Base-by-base conservation (phyloP, 92 coral and sea anemone genomes). In the Metridium senile region DNA sequence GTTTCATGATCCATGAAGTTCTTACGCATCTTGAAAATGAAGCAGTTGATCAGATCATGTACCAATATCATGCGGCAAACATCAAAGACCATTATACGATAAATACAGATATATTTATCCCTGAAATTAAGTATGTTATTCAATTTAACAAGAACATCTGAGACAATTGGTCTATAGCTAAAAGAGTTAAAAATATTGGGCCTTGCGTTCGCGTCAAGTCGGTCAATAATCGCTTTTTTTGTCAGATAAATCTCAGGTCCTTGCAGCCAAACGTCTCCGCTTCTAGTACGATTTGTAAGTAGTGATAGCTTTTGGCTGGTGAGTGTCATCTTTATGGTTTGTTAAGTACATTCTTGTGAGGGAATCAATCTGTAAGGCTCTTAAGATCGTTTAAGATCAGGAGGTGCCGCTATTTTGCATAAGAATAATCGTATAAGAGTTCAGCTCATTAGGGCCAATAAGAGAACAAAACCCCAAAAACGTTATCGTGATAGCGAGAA, bases 361-460 rank as follows among this genome's bases (percentile, higher is more conserved):
- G 3, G 4, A 61, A 27, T 61, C 32, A 61, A 2, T 33, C 28
- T 53, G 28, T 30, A 11, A 53, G 47, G 62, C 62, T 71, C 75
- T 71, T 71, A 71, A 69, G 74, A 54, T 54, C 59, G 17, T 54
- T 53, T n/a, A 8, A 72, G 64, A 72, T 72, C 76, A 72, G 76
- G 76, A 32, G 76, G 29, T 56, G 76, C 65, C 76, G 62, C 76
- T 52, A 22, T 31, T 72, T 72, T 72, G 47, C 65, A 72, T 72
- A 59, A 53, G 53, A 52, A 72, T 72, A 72, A 46, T 22, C 45
- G 62, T 64, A 30, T 43, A 61, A 56, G 49, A 52, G 79, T 59
- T 33, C 61, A 33, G 61, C 39, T 74, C 79, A 61, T 74, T 62
- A 74, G 58, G 61, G 13, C 70, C 43, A 74, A 74, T 74, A 61